Conservation (phyloP, 2,888 invertebrate genomes). For the Scelioninae gen. 2 region DNA sequence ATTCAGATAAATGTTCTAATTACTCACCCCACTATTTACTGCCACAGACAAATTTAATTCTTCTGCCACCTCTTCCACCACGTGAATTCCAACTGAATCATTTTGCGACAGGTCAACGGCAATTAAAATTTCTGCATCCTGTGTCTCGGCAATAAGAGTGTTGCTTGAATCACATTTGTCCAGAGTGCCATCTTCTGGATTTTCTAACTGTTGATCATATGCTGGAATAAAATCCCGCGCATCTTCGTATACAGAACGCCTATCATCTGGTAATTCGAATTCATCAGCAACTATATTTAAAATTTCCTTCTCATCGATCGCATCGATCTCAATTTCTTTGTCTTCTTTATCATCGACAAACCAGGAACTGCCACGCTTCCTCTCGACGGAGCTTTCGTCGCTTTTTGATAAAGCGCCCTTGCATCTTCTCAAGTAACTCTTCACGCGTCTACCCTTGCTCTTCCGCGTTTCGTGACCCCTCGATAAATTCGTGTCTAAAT, state of each 20-base stretch:
- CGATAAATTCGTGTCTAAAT: slow-evolving; percentile 65
- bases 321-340: slow-evolving; percentile 33
- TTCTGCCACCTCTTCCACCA: slow-evolving; percentile 36
- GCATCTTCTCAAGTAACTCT: slow-evolving; percentile 77
- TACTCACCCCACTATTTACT: slow-evolving; percentile 31
- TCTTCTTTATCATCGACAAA: slow-evolving; percentile 65
- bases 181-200: slow-evolving; percentile 62
- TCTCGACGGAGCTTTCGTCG: slow-evolving; percentile 67
- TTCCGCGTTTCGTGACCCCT: slow-evolving; percentile 75
- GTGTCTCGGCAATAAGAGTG: slow-evolving; percentile 69
- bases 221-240: slow-evolving; percentile 61
- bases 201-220: slow-evolving; percentile 28
- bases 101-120: slow-evolving; percentile 31
- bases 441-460: slow-evolving; percentile 77
- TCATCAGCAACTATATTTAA: slow-evolving; percentile 13
- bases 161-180: slow-evolving; percentile 72
- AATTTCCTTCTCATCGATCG: slow-evolving; percentile 28
- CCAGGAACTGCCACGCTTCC: slow-evolving; percentile 69
- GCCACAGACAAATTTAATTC: slow-evolving; percentile 37
- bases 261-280: slow-evolving; percentile 50
- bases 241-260: slow-evolving; percentile 66
- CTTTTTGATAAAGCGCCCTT: slow-evolving; percentile 75
- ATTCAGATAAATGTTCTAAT: no score
- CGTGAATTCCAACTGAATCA: slow-evolving; percentile 10
- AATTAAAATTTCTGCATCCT: slow-evolving; percentile 56